A percentile compares a stretch with the other conserved stretches of the same genome.
Conservation (phyloP, 2,797 vertebrate species). For the Zalophus californianus region DNA sequence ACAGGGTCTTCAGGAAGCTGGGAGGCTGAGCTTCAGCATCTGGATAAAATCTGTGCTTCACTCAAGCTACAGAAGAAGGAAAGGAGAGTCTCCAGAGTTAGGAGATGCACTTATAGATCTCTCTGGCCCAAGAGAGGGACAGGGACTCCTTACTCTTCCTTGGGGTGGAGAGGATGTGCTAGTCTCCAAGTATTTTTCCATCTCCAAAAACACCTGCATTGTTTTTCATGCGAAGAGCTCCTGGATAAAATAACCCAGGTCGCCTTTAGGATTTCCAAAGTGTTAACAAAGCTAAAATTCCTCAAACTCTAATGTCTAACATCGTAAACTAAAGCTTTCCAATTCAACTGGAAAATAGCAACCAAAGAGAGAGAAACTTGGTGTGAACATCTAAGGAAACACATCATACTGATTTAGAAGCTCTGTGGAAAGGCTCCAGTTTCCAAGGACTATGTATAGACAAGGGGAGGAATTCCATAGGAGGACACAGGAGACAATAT, state of each 20-base stretch:
- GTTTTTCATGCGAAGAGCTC: neutral
- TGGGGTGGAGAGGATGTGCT: neutral
- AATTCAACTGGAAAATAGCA: neutral
- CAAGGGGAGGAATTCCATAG: neutral
- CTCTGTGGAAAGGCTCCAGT: neutral
- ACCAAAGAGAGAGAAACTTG: neutral
- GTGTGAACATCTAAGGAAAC: neutral
- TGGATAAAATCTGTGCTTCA: fast-evolving
- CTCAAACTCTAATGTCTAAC: neutral
- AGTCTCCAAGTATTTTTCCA: neutral
- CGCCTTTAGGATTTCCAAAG: neutral
- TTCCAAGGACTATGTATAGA: neutral
- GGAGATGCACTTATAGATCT: neutral
- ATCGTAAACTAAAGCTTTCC: neutral
- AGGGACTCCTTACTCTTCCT: neutral
- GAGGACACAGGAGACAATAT: neutral
- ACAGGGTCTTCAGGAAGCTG: fast-evolving
- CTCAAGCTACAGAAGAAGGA: fast-evolving
- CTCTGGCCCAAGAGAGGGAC: neutral
- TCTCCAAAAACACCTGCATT: neutral
- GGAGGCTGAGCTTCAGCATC: neutral
- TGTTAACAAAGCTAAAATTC: neutral
- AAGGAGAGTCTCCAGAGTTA: too few relatives aligned
- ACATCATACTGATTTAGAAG: neutral
- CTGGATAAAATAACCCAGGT: neutral